Evolutionary conservation across 2,113 vertebrate genomes (phyloP), one percentile per base, ranked within the genome.

Genomic region (Pollachius pollachius): DNA sequence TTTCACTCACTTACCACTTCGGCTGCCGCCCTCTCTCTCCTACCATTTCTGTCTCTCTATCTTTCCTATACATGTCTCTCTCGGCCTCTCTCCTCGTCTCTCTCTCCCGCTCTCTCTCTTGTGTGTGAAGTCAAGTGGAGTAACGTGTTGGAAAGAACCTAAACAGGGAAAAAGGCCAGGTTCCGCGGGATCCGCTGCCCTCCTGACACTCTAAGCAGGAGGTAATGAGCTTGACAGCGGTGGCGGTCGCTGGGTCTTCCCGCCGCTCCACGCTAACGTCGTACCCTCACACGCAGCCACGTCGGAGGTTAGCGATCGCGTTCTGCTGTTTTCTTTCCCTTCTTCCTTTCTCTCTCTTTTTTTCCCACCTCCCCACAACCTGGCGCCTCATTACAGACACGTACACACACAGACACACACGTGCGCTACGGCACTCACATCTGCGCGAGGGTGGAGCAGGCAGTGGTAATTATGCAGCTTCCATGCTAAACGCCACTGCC

Each of bases 401-500:
- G 30, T 30, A 48, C 41, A 48, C 41, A 48, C 41, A 48, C 41
- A 48, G 8, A 48, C 41, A 48, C 68, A 16, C 25, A 15, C 54
- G 58, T 56, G 34, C 78, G 78, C 61, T 60, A 79, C 60, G 82
- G 78, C 67, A 61, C 58, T 72, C 74, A 80, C 81, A 85, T 80
- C 84, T 88, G 84, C 81, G 79, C 23, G 30, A 62, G 62, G 65
- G 65, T 16, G 52, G 23, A 18, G 13, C 34, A 52, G 27, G 63
- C 13, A 2, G 0, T 68, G 30, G 72, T 86, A 84, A 88, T 89
- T 90, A 89, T 81, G 83, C 81, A 76, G 83, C 69, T 67, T 76
- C 76, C 69, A 18, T 74, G 70, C 37, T 81, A 83, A 85, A 89
- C 76, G 70, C 87, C 84, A 64, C 81, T 65, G 67, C 86, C 83